Conservation (phyloP, 2,888 invertebrate genomes). For the Halictus quadricinctus region DNA sequence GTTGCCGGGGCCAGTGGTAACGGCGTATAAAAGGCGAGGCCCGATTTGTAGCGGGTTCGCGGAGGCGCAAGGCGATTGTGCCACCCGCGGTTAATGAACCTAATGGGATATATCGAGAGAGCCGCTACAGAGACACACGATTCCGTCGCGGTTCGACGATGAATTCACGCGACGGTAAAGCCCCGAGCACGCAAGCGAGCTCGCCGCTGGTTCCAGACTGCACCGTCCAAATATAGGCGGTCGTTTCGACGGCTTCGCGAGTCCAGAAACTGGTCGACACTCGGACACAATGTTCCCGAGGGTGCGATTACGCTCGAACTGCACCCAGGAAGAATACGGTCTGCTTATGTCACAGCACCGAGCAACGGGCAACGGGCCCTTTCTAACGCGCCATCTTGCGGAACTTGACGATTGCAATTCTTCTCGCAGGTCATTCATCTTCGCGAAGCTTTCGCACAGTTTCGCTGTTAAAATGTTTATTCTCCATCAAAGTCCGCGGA, state of each 20-base stretch:
- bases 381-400: background rate
- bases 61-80: conserved; percentile 29
- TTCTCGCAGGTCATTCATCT: too few relatives aligned
- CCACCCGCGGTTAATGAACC: conserved; percentile 63
- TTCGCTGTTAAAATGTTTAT: too few relatives aligned
- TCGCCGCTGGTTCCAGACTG: conserved; percentile 18
- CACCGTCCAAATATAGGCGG: conserved; percentile 56
- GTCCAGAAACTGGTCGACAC: conserved; percentile 54
- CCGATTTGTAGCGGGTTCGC: conserved; percentile 53
- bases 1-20: conserved; percentile 33
- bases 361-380: background rate
- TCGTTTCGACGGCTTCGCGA: conserved; percentile 20
- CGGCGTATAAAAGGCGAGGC: conserved; percentile 40
- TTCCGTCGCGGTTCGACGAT: conserved; percentile 42
- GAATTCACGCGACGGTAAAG: conserved; percentile 47
- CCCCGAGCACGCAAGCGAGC: conserved; percentile 21
- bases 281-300: background rate
- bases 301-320: background rate
- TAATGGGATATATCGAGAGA: conserved; percentile 48
- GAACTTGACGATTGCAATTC: background rate
- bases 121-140: conserved; percentile 40
- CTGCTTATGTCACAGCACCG: background rate
- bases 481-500: too few relatives aligned
- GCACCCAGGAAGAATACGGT: background rate
- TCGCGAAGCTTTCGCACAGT: too few relatives aligned